phyloP scores from a whole-genome alignment of 1,140 invertebrate species.

The Octopus bimaculoides region DNA sequence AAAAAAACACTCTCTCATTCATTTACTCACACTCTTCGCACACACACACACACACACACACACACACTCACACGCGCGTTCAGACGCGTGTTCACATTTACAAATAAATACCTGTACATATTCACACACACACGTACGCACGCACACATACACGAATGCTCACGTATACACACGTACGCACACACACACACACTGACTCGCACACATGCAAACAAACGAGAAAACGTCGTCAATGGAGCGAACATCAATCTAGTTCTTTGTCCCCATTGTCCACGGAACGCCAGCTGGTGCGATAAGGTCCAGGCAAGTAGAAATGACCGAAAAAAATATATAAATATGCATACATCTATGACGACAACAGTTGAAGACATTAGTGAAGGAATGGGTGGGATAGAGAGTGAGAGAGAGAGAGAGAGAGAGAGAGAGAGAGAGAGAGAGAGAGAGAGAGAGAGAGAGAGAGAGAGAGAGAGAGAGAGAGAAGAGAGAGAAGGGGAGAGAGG shows the following conservation, averaged over 20 bases:
- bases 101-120: neutral
- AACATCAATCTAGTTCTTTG: too few relatives aligned
- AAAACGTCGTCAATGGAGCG: too few relatives aligned
- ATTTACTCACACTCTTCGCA: too few relatives aligned
- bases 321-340: neutral
- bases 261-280: too few relatives aligned
- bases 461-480: neutral
- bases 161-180: neutral
- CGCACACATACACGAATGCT: neutral
- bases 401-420: neutral
- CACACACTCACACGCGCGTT: neutral
- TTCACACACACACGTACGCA: neutral
- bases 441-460: neutral
- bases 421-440: neutral
- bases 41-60: too few relatives aligned
- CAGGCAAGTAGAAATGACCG: neutral
- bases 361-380: too few relatives aligned
- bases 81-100: neutral
- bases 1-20: too few relatives aligned
- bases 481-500: neutral
- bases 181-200: neutral
- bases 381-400: too few relatives aligned
- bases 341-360: too few relatives aligned
- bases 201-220: too few relatives aligned
- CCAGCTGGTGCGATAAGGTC: too few relatives aligned